phyloP scores from a whole-genome alignment of 2,888 invertebrate species.

The Trissonchulus latispiculum region DNA sequence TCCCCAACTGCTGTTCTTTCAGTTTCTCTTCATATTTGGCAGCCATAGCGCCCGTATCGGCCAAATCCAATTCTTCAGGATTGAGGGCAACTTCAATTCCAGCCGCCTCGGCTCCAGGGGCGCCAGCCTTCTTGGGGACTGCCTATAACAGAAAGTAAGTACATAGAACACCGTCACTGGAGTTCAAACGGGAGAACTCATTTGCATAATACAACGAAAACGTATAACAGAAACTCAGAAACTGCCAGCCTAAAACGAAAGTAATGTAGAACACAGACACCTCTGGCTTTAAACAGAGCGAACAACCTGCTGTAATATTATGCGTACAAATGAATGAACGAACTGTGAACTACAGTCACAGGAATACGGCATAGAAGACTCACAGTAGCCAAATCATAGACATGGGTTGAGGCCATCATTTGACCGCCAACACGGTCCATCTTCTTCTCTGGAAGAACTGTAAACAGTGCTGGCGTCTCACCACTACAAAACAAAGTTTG shows the following conservation, averaged over 20 bases:
- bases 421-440: constrained; percentile 61
- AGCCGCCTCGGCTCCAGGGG: constrained; percentile 29
- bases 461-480: constrained; percentile 87
- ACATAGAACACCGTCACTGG: too few species aligned
- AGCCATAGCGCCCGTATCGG: constrained; percentile 80
- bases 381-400: constrained; percentile 74
- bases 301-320: too few species aligned
- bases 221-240: too few species aligned
- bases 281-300: too few species aligned
- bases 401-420: constrained; percentile 91
- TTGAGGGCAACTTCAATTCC: constrained; percentile 84
- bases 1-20: constrained; percentile 59
- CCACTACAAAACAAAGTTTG: constrained; percentile 52
- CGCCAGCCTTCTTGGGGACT: constrained; percentile 6
- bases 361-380: constrained; percentile 46
- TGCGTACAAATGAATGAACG: too few species aligned
- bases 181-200: too few species aligned
- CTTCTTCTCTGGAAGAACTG: constrained; percentile 85
- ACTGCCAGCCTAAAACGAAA: too few species aligned
- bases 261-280: too few species aligned
- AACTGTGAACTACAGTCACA: too few species aligned
- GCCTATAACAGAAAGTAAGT: background rate
- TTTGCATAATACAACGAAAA: too few species aligned
- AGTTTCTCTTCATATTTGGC: constrained; percentile 89
- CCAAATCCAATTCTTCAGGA: constrained; percentile 91